These are phyloP conservation scores for Cylas formicarius DNA, from an alignment of 1,140 invertebrate genomes.

Conservation along the genomic window DNA sequence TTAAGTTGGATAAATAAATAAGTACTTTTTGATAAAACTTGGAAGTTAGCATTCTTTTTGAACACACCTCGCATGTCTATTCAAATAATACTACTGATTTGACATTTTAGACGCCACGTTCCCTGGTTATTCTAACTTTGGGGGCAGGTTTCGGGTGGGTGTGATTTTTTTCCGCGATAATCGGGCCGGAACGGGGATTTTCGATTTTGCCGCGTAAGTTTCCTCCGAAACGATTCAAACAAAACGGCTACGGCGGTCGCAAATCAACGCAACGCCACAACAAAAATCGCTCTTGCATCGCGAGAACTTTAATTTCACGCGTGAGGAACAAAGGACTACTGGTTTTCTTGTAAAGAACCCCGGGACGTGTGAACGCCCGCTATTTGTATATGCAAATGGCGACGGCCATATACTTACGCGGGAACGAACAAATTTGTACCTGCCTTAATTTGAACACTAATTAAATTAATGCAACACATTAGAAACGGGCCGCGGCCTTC, in stretches of 20 bases:
- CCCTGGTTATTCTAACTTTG: too few relatives aligned
- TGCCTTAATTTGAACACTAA: slow-evolving; percentile 8
- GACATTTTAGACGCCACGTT: too few relatives aligned
- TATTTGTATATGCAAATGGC: slow-evolving; percentile 5
- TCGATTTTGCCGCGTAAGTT: not conserved
- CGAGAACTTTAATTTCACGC: slow-evolving; percentile 2
- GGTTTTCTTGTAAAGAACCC: not conserved
- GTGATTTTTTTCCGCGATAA: not conserved
- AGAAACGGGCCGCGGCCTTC: slow-evolving; percentile 4
- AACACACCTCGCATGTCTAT: too few relatives aligned
- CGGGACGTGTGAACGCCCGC: not conserved
- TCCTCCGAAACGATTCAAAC: not conserved
- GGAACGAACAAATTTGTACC: slow-evolving; percentile 1
- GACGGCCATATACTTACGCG: not conserved
- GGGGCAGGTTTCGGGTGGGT: too few relatives aligned
- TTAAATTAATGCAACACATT: slow-evolving; percentile 12
- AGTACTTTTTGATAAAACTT: too few relatives aligned
- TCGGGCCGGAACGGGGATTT: not conserved
- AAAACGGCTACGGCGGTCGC: slow-evolving; percentile 1
- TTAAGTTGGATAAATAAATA: too few relatives aligned
- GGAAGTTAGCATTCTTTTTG: too few relatives aligned
- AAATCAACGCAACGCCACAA: too few relatives aligned
- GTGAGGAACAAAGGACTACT: slow-evolving; percentile 1
- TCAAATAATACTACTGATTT: too few relatives aligned
- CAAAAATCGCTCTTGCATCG: too few relatives aligned